Conservation (phyloP, 2,888 invertebrate species). For the Hypsopygia costalis region DNA sequence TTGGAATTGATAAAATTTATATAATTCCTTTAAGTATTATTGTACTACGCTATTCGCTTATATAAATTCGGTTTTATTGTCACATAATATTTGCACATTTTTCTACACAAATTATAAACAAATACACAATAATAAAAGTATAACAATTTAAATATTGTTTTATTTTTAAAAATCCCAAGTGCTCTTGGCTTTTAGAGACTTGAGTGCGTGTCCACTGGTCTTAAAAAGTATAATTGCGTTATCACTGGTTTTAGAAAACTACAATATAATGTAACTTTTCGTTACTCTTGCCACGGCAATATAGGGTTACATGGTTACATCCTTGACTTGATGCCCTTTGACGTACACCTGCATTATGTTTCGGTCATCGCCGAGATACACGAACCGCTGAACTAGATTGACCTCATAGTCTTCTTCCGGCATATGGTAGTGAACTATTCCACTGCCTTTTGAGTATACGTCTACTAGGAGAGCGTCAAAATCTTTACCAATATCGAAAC, state of each 20-base stretch:
- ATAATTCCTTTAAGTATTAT: slow-evolving; percentile 50
- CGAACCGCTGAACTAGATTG: slow-evolving; percentile 86
- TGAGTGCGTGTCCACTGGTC: too few species aligned
- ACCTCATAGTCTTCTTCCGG: slow-evolving; percentile 63
- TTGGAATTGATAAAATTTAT: slow-evolving; percentile 19
- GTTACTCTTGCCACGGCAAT: too few species aligned
- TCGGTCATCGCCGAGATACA: slow-evolving; percentile 90
- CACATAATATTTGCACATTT: slow-evolving; percentile 75
- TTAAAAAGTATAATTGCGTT: too few species aligned
- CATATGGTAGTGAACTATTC: slow-evolving; percentile 69
- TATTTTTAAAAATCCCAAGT: slow-evolving; percentile 3
- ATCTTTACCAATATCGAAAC: slow-evolving; percentile 89
- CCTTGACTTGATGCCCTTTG: slow-evolving; percentile 76
- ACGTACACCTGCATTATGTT: slow-evolving; percentile 90
- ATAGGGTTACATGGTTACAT: too few species aligned
- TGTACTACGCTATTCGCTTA: slow-evolving; percentile 51
- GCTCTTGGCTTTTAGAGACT: too few species aligned
- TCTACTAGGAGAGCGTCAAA: slow-evolving; percentile 93
- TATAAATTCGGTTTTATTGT: slow-evolving; percentile 63
- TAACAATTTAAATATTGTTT: slow-evolving; percentile 32
- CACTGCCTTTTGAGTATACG: slow-evolving; percentile 69
- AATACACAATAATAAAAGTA: slow-evolving; percentile 70
- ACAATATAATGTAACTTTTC: too few species aligned
- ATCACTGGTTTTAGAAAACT: too few species aligned
- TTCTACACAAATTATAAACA: slow-evolving; percentile 70